Base-by-base conservation (phyloP, 2,797 vertebrate species). In the Semaprochilodus insignis region DNA sequence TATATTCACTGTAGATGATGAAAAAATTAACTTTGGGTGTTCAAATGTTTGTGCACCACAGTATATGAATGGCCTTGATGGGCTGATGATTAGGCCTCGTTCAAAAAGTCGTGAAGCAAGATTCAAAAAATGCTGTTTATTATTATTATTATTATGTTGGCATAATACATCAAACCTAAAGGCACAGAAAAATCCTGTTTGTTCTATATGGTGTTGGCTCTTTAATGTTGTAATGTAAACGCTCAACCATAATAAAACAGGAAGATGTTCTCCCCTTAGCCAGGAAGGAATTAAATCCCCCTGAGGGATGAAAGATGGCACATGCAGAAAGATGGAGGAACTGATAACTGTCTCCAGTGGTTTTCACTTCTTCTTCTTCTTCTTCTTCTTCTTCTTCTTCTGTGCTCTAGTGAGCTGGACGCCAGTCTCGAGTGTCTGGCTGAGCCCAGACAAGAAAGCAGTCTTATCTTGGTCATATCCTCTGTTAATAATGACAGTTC, bases 261-360 rank as follows among this genome's bases (percentile, higher is more conserved):
- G 31, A 66, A 40, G 23, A n/a, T 25, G 5, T 23, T 63, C 27
- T 31, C 27, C 36, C 69, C 44, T 48, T 23, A 16, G 21, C 40
- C 1, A 14, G 40, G n/a, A 51, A 51, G 67, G 67, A 70, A 70
- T 36, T 23, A 11, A 65, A 40, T 21, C 40, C 40, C 57, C 6
- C 57, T 21, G 13, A 3, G 51, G 57, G 36, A n/a, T 31, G 25
- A 77, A 31, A 16, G n/a, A 69, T 54, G 57, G 34, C 66, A 72
- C 62, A 51, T 19, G 48, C 57, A 54, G 40, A 69, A 77, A 82
- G 44, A 77, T 71, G 40, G 66, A 72, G 66, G 74, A 82, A 82
- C 65, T 70, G 74, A 81, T 81, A 76, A 70, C 65, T 69, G 25
- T 77, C 65, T 62, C 44, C 74, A 71, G 52, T 72, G 27, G 17